Conservation (phyloP, 30 jellyfish, hydroid and myxozoan species). For the Aurelia aurita complex sp. Pacific region DNA sequence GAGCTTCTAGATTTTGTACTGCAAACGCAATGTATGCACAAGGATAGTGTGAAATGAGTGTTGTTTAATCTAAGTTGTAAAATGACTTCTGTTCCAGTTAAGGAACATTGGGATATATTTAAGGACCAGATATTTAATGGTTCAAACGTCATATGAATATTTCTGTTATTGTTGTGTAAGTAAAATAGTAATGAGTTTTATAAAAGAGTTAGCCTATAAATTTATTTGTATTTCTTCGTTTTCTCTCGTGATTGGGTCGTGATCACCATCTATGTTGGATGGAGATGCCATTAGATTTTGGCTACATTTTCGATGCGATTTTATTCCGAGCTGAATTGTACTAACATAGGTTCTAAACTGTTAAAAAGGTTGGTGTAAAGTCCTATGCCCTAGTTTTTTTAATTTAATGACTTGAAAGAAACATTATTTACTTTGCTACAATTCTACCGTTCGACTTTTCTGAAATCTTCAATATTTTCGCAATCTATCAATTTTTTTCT, state of each 20-base stretch:
- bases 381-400: background rate
- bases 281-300: too few relatives aligned
- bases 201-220: background rate
- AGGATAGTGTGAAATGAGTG: too few relatives aligned
- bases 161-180: constrained; percentile 4
- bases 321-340: too few relatives aligned
- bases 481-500: too few relatives aligned
- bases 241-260: background rate
- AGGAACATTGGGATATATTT: background rate
- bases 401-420: background rate
- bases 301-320: too few relatives aligned
- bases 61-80: too few relatives aligned
- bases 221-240: background rate
- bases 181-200: constrained; percentile 1
- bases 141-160: background rate
- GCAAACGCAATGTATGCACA: too few relatives aligned
- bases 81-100: background rate
- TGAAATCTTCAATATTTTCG: too few relatives aligned
- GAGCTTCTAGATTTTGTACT: too few relatives aligned
- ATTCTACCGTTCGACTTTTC: too few relatives aligned
- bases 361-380: too few relatives aligned
- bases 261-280: background rate
- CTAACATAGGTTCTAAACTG: too few relatives aligned
- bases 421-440: background rate
- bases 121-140: constrained; percentile 42